phyloP scores from a whole-genome alignment of 2,113 vertebrate genomes.

The Tragelaphus scriptus region DNA sequence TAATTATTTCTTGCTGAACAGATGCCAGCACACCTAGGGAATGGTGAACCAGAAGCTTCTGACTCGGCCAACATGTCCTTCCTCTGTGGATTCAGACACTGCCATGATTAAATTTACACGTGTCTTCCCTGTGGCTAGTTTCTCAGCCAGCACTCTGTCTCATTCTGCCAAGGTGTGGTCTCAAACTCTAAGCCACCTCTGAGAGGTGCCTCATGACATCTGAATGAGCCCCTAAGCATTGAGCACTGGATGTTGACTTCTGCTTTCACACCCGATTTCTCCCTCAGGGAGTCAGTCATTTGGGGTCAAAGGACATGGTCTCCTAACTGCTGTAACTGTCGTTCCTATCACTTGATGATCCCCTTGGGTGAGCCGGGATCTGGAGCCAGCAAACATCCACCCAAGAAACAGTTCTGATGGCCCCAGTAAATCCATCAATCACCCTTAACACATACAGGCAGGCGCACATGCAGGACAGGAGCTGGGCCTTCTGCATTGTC shows the following conservation, averaged over 20 bases:
- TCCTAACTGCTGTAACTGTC: background rate
- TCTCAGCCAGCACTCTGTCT: background rate
- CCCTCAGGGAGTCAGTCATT: background rate
- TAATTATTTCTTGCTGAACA: background rate
- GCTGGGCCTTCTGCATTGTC: background rate
- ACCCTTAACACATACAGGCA: background rate
- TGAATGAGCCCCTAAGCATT: background rate
- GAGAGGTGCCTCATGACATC: fast-evolving
- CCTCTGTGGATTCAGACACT: background rate
- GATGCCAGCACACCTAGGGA: background rate
- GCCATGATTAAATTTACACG: background rate
- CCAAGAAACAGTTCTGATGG: background rate
- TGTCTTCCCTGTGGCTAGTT: background rate
- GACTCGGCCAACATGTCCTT: background rate
- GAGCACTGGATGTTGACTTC: background rate
- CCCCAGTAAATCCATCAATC: background rate
- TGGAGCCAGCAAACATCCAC: background rate
- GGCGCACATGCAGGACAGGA: background rate
- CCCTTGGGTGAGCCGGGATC: background rate
- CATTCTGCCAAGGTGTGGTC: background rate
- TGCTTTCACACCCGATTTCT: background rate
- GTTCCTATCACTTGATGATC: background rate
- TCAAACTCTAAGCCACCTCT: background rate
- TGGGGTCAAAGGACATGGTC: background rate
- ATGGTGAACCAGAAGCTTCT: background rate